Conservation (phyloP, 2,888 invertebrate species). For the Zeuzera pyrina region DNA sequence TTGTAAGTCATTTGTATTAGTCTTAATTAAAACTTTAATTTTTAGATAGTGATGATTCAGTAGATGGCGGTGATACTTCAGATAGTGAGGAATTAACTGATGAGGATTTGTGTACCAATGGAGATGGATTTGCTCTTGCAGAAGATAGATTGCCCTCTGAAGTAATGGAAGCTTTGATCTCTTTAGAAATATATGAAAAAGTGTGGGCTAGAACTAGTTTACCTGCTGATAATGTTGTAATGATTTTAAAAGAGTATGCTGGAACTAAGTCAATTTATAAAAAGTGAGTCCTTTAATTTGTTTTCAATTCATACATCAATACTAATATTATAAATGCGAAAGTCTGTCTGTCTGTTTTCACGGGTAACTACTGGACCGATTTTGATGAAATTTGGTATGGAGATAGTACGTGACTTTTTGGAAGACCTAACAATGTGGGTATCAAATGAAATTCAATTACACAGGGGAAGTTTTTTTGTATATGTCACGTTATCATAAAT, state of each 20-base stretch:
- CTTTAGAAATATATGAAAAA: conserved; percentile 73
- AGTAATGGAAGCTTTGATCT: conserved; percentile 74
- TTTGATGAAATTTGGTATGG: too few species aligned
- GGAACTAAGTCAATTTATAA: conserved; percentile 58
- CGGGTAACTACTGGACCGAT: too few species aligned
- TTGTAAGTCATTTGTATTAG: neutral
- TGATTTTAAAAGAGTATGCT: conserved; percentile 66
- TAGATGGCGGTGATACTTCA: conserved; percentile 40
- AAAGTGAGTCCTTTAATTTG: conserved; percentile 64
- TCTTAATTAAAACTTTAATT: conserved; percentile 8
- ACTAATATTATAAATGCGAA: too few species aligned
- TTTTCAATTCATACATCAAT: too few species aligned
- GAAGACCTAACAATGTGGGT: too few species aligned
- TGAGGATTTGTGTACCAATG: conserved; percentile 59
- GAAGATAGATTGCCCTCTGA: conserved; percentile 70
- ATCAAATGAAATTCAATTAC: too few species aligned
- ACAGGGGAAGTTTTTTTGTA: too few species aligned
- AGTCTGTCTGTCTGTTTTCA: too few species aligned
- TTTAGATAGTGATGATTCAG: conserved; percentile 30
- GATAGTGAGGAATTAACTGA: conserved; percentile 47
- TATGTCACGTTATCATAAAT: too few species aligned
- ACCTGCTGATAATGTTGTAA: conserved; percentile 69
- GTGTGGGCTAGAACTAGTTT: conserved; percentile 67
- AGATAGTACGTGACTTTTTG: too few species aligned
- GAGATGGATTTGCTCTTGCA: conserved; percentile 39